These are phyloP conservation scores for Margarornis squamiger DNA, from an alignment of 2,797 vertebrate genomes.

Conservation along the genomic window DNA sequence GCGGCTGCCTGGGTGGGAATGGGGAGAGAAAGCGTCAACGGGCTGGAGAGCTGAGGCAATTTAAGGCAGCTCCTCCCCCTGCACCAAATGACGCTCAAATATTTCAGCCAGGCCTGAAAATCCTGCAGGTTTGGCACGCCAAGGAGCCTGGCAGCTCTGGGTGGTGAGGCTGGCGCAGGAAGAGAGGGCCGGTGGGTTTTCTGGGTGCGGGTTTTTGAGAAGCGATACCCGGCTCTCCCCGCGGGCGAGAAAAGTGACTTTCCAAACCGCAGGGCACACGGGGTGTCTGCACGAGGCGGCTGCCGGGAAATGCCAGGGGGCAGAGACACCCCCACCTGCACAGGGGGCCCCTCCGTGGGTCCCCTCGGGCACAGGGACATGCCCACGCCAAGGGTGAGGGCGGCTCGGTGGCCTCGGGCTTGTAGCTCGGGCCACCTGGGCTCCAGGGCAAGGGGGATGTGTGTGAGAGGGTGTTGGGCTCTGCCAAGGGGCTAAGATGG, in stretches of 20 bases:
- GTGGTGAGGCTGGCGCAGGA: too few species aligned
- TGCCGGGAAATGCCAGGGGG: conserved; percentile 34
- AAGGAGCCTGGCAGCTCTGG: background rate
- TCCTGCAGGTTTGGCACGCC: background rate
- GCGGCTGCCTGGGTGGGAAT: background rate
- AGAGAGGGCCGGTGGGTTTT: too few species aligned
- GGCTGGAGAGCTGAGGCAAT: background rate
- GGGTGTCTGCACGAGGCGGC: background rate
- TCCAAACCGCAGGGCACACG: conserved; percentile 26
- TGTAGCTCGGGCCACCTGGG: background rate
- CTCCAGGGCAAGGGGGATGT: rapidly evolving
- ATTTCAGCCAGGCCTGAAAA: background rate
- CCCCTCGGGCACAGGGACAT: background rate
- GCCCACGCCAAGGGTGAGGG: rapidly evolving
- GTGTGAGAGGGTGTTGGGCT: rapidly evolving
- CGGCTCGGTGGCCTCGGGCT: background rate
- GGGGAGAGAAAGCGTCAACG: background rate
- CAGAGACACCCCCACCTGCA: background rate
- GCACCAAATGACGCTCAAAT: conserved; percentile 16
- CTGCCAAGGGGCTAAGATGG: rapidly evolving
- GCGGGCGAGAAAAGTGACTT: conserved; percentile 28
- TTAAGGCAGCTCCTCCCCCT: conserved; percentile 33
- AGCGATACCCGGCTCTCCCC: conserved; percentile 14
- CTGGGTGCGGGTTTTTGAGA: conserved; percentile 17
- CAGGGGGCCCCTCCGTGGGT: background rate